Conservation (phyloP, 1,140 invertebrate genomes). For the Drosophila erecta region DNA sequence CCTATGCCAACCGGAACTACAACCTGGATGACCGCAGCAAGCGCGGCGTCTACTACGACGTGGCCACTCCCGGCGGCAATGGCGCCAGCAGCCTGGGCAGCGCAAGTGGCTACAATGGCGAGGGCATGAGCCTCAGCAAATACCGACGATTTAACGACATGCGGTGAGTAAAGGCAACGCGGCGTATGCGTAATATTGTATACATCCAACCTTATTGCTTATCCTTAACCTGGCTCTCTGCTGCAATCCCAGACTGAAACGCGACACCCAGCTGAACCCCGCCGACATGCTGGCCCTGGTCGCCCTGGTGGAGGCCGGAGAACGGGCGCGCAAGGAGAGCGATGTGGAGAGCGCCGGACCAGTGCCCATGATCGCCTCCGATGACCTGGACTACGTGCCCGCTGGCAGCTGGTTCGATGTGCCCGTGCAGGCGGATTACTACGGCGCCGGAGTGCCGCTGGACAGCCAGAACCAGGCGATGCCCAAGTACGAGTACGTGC, state of each 20-base stretch:
- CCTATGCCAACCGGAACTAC: conserved; percentile 78
- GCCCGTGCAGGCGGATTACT: conserved; percentile 71
- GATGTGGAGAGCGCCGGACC: conserved; percentile 61
- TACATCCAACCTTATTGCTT: too few relatives aligned
- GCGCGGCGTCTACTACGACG: conserved; percentile 67
- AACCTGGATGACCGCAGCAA: conserved; percentile 78
- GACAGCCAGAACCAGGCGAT: conserved; percentile 72
- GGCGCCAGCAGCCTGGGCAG: conserved; percentile 11
- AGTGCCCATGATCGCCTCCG: conserved; percentile 51
- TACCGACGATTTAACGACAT: conserved; percentile 76
- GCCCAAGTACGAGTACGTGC: conserved; percentile 76
- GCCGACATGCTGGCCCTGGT: conserved; percentile 82
- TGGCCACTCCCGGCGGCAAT: conserved; percentile 36
- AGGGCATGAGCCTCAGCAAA: conserved; percentile 72
- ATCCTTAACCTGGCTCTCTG: too few relatives aligned
- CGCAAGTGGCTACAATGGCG: conserved; percentile 29
- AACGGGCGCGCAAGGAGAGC: conserved; percentile 75
- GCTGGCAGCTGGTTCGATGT: conserved; percentile 67
- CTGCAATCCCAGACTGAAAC: conserved; percentile 49
- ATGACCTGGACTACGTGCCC: conserved; percentile 66
- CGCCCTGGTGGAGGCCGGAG: conserved; percentile 80
- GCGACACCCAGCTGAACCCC: conserved; percentile 78
- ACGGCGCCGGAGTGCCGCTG: conserved; percentile 59
- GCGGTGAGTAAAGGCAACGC: conserved; percentile 62
- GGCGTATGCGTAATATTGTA: conserved; percentile 19